Conservation (phyloP, 2,888 invertebrate species). For the Blomia tropicalis region DNA sequence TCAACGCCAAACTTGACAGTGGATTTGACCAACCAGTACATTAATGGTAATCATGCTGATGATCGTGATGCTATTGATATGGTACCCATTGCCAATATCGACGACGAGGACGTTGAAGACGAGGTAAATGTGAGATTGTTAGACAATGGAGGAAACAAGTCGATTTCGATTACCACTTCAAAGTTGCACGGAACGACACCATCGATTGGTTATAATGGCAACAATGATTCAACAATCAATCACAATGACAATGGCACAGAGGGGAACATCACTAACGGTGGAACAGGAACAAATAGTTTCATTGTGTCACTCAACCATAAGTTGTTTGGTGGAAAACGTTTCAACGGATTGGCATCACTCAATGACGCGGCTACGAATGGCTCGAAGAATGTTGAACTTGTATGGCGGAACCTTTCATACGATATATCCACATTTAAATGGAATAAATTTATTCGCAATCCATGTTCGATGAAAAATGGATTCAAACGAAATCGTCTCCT, state of each 20-base stretch:
- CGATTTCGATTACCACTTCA: not conserved
- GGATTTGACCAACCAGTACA: not conserved
- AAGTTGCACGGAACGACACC: not conserved
- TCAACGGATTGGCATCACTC: not conserved
- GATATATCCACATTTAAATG: not conserved
- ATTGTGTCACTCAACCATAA: conserved; percentile 6
- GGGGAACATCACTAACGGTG: not conserved
- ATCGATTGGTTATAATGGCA: not conserved
- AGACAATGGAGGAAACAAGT: not conserved
- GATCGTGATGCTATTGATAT: not conserved
- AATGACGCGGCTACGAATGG: not conserved
- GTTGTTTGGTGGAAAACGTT: not conserved
- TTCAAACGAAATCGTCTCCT: not conserved
- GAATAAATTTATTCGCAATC: conserved; percentile 10
- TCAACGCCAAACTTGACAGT: not conserved
- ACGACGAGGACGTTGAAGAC: not conserved
- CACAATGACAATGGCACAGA: not conserved
- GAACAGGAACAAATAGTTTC: not conserved
- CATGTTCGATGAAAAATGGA: not conserved
- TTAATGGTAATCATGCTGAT: not conserved
- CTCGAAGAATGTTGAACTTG: conserved; percentile 14
- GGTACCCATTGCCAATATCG: not conserved
- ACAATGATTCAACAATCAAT: not conserved
- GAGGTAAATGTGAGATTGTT: not conserved
- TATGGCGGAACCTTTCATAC: conserved; percentile 26